These are phyloP conservation scores for Aleiodes sp. DNA, from an alignment of 1,140 invertebrate species.

Conservation along the genomic window DNA sequence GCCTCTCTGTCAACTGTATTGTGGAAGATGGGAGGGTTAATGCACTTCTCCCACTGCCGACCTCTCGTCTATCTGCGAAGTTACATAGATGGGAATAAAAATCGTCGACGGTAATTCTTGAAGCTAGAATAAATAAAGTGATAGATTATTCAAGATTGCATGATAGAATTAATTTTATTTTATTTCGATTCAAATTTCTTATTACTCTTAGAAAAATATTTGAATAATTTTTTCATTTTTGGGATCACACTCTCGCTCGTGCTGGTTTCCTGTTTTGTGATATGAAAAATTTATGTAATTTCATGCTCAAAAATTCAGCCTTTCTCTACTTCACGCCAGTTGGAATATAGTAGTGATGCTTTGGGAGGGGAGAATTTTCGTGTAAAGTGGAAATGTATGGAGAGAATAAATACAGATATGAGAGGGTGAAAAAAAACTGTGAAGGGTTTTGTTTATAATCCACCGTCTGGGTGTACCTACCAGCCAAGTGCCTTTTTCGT, in stretches of 20 bases:
- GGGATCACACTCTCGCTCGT: no score
- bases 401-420: background rate
- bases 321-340: slow-evolving; percentile 10
- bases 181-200: no score
- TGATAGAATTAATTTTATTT: no score
- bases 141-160: no score
- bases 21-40: background rate
- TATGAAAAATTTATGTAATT: slow-evolving; percentile 46
- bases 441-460: background rate
- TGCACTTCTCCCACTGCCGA: background rate
- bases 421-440: background rate
- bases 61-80: no score
- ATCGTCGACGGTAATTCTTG: no score
- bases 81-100: no score
- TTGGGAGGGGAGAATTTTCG: slow-evolving; percentile 10
- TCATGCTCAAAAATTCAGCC: slow-evolving; percentile 43
- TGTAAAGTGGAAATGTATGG: background rate
- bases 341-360: slow-evolving; percentile 18
- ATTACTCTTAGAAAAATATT: no score
- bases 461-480: slow-evolving; percentile 26
- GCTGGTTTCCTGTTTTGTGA: background rate
- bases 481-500: slow-evolving; percentile 12
- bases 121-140: no score
- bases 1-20: no score
- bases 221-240: background rate